Base-by-base conservation (phyloP, 2,113 vertebrate species). In the Patagioenas fasciata region DNA sequence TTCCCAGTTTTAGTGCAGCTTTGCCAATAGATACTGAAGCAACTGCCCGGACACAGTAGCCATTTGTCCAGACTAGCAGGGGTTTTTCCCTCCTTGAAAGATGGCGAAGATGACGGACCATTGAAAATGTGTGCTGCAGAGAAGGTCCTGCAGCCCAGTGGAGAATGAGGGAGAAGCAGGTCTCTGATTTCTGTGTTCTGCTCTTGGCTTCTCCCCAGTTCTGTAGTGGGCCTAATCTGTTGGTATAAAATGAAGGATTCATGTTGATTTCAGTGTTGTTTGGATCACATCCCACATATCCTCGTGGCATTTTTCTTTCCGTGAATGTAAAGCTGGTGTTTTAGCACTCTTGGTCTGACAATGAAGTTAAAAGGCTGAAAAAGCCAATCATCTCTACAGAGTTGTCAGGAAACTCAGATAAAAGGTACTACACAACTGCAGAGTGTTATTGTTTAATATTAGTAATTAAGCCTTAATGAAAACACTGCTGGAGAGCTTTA, bases 401-500 rank as follows among this genome's bases (percentile, higher is more conserved):
- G 17, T 81, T 86, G 44, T 78, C 53, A 86, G 40, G 21, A 87
- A 85, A 72, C 16, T 74, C 58, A 60, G 14, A 62, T 88, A 29
- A 89, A 93, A 80, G 54, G 10, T 87, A 36, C 20, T 91, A 31
- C 21, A 78, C 60, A 78, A 74, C 16, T 73, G 32, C 54, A 69
- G 80, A 62, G 53, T 61, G 17, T 47, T 87, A 16, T 60, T 60
- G 74, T 92, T 83, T 32, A 75, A 40, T 80, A 74, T 80, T 83
- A 91, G 29, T 94, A 79, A 60, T 96, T 75, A 83, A 91, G 14
- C 36, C 48, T 60, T 87, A 80, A 88, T 84, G 80, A 77, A 85
- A 85, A 89, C 75, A 58, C 62, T 94, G 25, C 65, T 95, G 34
- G 72, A 91, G 83, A 89, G 53, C 73, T 93, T 91, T 90, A 88